These are phyloP conservation scores for Ferrisia virgata DNA, from an alignment of 2,888 invertebrate genomes.

Conservation along the genomic window DNA sequence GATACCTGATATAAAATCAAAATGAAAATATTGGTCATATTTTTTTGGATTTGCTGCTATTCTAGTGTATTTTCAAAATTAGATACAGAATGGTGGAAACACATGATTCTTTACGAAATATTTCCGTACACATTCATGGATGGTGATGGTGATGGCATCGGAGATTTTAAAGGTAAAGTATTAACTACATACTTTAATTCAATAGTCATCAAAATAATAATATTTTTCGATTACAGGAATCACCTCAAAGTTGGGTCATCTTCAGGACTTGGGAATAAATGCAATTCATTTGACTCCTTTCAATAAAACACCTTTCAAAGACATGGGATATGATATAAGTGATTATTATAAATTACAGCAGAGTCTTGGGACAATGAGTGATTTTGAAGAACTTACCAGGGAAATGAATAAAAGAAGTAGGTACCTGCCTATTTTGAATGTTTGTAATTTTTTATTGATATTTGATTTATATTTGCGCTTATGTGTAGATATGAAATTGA, in stretches of 20 bases:
- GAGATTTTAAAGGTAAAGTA: background rate
- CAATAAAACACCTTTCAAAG: background rate
- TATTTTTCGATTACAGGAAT: background rate
- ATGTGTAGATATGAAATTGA: too few relatives aligned
- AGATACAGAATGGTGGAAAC: background rate
- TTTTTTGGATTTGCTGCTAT: background rate
- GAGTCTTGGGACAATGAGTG: too few relatives aligned
- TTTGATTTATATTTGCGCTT: too few relatives aligned
- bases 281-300: background rate
- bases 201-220: background rate
- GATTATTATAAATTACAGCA: too few relatives aligned
- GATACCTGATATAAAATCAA: too few relatives aligned
- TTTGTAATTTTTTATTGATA: too few relatives aligned
- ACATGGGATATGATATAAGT: too few relatives aligned
- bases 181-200: too few relatives aligned
- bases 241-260: constrained; percentile 52
- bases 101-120: background rate
- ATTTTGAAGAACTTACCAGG: too few relatives aligned
- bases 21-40: constrained; percentile 57
- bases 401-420: too few relatives aligned
- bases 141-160: background rate
- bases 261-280: background rate
- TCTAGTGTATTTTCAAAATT: background rate
- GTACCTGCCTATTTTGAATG: too few relatives aligned
- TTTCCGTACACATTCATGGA: background rate